Base-by-base conservation (phyloP, 2,888 invertebrate species). In the Ramazzottius varieornatus region DNA sequence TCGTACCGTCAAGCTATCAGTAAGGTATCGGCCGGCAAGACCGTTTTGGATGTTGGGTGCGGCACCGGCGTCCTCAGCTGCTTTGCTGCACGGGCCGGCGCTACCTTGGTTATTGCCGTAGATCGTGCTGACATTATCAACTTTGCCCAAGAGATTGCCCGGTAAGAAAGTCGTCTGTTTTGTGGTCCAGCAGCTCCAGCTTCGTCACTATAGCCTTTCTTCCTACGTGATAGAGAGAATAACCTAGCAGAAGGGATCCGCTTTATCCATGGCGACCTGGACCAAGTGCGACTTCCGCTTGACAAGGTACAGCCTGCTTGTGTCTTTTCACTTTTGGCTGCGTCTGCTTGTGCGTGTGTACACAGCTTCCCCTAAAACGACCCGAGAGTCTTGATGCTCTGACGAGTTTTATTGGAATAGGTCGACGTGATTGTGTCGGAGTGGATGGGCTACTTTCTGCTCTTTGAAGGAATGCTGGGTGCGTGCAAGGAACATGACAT, bases 361-460 rank as follows among this genome's bases (percentile, higher is more conserved):
- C 40, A 40, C 8, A 13, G 8, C 8, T 8, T 13, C 40, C 8
- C 8, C 8, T 8, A 40, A 20, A 40, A 8, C 8, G 40, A 8
- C 40, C 40, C 20, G 8, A 20, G 20, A 13, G 40, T 40, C 20
- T 40, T 40, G 8, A 20, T 40, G 8, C 20, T 40, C 20, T 40
- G 8, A 65, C 16, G 2, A 4, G 34, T 66, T 32, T 63, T 33
- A 32, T 24, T 1, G 32, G 29, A 33, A 34, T 68, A 73, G 72
- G 76, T 78, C 29, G 93, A 96, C 75, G 83, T 92, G 2, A 88
- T 96, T 69, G 84, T 96, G 1, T 93, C 93, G 0, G 94, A 96
- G 76, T 96, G 93, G 92, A 96, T 96, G 94, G 94, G 94, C 0
- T 96, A 96, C 75, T 93, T 94, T 75, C 79, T 96, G 46, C 77